Conservation (phyloP, 2,113 vertebrate species). For the Bubo scandiacus region DNA sequence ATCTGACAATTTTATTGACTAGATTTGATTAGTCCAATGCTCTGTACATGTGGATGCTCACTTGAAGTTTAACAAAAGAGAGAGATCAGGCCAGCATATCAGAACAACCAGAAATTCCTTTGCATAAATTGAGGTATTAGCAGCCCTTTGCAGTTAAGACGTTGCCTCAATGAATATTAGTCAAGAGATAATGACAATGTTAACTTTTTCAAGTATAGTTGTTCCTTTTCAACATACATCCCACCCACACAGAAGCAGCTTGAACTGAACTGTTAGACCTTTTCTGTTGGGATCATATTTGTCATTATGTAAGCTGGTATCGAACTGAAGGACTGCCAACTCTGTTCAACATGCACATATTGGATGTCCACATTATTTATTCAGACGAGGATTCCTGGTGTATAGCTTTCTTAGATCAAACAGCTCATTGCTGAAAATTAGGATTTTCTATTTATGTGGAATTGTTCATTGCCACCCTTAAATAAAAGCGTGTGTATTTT, state of each 20-base stretch:
- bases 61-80: neutral
- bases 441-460: neutral
- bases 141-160: slow-evolving; percentile 5
- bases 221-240: neutral
- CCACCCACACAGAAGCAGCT: neutral
- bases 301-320: neutral
- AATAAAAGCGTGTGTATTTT: neutral
- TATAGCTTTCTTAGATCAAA: slow-evolving; percentile 16
- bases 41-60: neutral
- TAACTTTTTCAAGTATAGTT: slow-evolving; percentile 40
- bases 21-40: neutral
- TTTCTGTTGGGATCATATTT: neutral
- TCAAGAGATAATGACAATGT: neutral
- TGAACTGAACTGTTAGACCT: neutral
- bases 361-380: neutral
- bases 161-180: neutral
- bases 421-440: neutral
- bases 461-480: neutral
- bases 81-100: neutral
- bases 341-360: neutral
- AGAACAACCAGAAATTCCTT: slow-evolving; percentile 21
- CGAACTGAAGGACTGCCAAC: neutral
- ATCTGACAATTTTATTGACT: slow-evolving; percentile 39
- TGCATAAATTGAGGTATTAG: neutral
- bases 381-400: neutral